Conservation (phyloP, 2,888 invertebrate genomes). For the Diarsia mendica region DNA sequence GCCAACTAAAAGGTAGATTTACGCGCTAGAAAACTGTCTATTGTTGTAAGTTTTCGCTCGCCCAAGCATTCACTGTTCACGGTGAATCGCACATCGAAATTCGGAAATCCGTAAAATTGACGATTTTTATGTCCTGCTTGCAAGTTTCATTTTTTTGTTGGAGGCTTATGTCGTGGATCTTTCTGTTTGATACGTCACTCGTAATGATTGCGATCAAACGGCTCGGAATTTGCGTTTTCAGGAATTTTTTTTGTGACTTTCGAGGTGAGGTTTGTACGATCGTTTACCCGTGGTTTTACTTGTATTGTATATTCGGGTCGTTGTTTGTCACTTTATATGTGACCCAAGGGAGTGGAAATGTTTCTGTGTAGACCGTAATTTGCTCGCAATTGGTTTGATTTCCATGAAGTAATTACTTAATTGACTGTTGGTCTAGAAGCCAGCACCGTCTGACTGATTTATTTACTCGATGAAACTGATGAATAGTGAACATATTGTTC, state of each 20-base stretch:
- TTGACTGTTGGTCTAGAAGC: slow-evolving; percentile 24
- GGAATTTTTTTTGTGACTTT: slow-evolving; percentile 9
- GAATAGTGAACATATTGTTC: slow-evolving; percentile 4
- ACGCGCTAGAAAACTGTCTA: slow-evolving; percentile 72
- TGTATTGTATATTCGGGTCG: slow-evolving; percentile 18
- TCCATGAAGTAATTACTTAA: slow-evolving; percentile 40
- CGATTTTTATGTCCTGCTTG: slow-evolving; percentile 74
- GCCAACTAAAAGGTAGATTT: slow-evolving; percentile 65
- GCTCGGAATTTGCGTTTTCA: slow-evolving; percentile 38
- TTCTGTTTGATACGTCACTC: slow-evolving; percentile 61
- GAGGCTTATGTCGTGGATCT: slow-evolving; percentile 55
- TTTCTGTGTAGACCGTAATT: slow-evolving; percentile 29
- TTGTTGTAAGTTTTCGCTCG: slow-evolving; percentile 77
- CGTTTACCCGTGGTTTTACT: slow-evolving; percentile 27
- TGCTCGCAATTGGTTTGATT: slow-evolving; percentile 40
- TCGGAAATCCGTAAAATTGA: slow-evolving; percentile 80
- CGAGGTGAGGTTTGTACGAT: not conserved
- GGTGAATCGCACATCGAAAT: slow-evolving; percentile 78
- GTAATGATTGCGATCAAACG: slow-evolving; percentile 58
- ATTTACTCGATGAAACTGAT: slow-evolving; percentile 23
- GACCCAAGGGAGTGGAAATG: slow-evolving; percentile 26
- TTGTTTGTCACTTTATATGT: slow-evolving; percentile 37
- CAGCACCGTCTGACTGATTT: slow-evolving; percentile 13
- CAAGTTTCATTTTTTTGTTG: slow-evolving; percentile 67
- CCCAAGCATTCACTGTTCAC: slow-evolving; percentile 72